Evolutionary conservation across 2,888 invertebrate genomes (phyloP), one percentile per base, ranked within the genome.

Genomic region (Cephus pulcher): DNA sequence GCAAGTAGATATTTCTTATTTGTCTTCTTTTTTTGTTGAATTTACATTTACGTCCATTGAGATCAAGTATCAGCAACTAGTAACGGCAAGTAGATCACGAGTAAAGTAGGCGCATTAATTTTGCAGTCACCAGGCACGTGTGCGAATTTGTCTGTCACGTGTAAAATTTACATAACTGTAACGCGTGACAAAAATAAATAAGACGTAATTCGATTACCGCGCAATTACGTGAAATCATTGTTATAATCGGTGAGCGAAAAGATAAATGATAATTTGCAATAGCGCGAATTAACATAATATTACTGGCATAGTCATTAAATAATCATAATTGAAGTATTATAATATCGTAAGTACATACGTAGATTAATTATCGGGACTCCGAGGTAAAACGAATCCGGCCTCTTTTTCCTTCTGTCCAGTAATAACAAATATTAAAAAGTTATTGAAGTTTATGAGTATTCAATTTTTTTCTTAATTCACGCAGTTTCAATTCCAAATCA

Each of bases 351-450:
- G 12, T 30, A 30, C 15, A 15, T n/a, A 32, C 4, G 12, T 32
- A 71, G 71, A 12, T 34, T 32, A 71, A 32, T 32, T 71, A 71
- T 56, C 71, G 71, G 9, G 32, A 71, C 83, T 86, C 82, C 82
- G 84, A 86, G 83, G 81, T 84, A 85, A 84, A 86, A 87, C 87
- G 86, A 86, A 87, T 87, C 87, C 86, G 86, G 84, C 85, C 84
- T 77, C 78, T 82, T 84, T 74, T 71, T 75, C 81, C 78, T 81
- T 82, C 82, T 76, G 69, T 74, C 73, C 79, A 80, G 70, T 40
- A 75, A 76, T 77, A 73, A 73, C 74, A 73, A 40, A 75, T 74
- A 69, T 34, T 74, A 15, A 1, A 23, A 56, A 6, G 32, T 23
- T 56, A 23, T 56, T 23, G 23, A 23, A 56, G 2, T 56, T 56